These are phyloP conservation scores for Vanacampus margaritifer DNA, from an alignment of 2,113 vertebrate genomes.

Conservation along the genomic window DNA sequence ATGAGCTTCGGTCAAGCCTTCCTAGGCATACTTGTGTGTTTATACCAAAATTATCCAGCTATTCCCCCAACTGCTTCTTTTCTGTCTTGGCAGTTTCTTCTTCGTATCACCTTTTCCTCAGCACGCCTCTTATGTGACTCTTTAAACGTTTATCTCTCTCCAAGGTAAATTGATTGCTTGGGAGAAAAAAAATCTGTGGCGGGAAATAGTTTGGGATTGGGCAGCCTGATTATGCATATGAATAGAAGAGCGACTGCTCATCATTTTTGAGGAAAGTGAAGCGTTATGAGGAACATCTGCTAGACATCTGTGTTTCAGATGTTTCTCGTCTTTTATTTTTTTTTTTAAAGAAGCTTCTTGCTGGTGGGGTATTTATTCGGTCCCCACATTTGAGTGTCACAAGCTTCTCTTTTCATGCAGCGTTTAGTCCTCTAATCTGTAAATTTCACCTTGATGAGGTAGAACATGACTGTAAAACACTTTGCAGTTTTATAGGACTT, in stretches of 20 bases:
- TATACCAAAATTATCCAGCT: conserved; percentile 65
- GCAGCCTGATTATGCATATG: conserved; percentile 64
- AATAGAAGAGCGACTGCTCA: conserved; percentile 58
- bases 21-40: conserved; percentile 64
- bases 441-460: too few relatives aligned
- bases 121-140: conserved; percentile 66
- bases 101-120: conserved; percentile 66
- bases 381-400: conserved; percentile 54
- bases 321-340: conserved; percentile 36
- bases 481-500: neutral
- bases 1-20: conserved; percentile 65
- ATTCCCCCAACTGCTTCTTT: conserved; percentile 65
- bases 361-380: conserved; percentile 46
- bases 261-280: conserved; percentile 60
- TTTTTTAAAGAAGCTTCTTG: conserved; percentile 47
- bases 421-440: conserved; percentile 29
- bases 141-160: conserved; percentile 72
- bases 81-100: conserved; percentile 35
- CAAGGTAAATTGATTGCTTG: conserved; percentile 73
- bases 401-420: conserved; percentile 36
- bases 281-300: conserved; percentile 65
- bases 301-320: conserved; percentile 65
- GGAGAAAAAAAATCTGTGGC: conserved; percentile 25
- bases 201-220: conserved; percentile 60
- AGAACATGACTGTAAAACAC: conserved; percentile 47